Evolutionary conservation across 2,113 vertebrate genomes (phyloP).

Genomic region (Microtus montanus): DNA sequence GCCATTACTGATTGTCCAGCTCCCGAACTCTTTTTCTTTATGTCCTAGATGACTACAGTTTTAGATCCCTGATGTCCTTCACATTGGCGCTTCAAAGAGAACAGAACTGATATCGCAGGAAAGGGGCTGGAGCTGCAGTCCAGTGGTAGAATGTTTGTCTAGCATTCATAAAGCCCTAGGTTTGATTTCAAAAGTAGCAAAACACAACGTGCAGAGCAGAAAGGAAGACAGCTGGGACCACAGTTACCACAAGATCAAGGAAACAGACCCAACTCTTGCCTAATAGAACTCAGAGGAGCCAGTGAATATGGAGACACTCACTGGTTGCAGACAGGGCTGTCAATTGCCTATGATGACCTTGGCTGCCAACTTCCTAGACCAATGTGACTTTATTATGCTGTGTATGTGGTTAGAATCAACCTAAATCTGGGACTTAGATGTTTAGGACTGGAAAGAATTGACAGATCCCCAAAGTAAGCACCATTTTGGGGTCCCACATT

Average conservation of each 20-base stretch:
- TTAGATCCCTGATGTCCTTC: neutral
- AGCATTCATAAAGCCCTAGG: neutral
- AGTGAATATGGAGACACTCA: neutral
- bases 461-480: neutral
- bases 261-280: neutral
- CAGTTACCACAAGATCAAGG: neutral
- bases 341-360: neutral
- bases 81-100: neutral
- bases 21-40: neutral
- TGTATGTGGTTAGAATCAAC: neutral
- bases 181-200: constrained; percentile 7
- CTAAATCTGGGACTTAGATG: neutral
- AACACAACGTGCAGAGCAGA: neutral
- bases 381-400: neutral
- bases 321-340: neutral
- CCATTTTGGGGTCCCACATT: neutral
- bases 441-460: neutral
- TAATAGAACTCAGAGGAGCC: constrained; percentile 1
- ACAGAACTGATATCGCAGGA: neutral
- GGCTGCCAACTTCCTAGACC: neutral
- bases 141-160: neutral
- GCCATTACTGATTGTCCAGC: neutral
- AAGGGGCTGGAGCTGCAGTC: neutral
- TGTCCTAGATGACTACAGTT: neutral
- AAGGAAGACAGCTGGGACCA: neutral